Base-by-base conservation (phyloP, 2,888 invertebrate species). In the Phytoseiulus persimilis region DNA sequence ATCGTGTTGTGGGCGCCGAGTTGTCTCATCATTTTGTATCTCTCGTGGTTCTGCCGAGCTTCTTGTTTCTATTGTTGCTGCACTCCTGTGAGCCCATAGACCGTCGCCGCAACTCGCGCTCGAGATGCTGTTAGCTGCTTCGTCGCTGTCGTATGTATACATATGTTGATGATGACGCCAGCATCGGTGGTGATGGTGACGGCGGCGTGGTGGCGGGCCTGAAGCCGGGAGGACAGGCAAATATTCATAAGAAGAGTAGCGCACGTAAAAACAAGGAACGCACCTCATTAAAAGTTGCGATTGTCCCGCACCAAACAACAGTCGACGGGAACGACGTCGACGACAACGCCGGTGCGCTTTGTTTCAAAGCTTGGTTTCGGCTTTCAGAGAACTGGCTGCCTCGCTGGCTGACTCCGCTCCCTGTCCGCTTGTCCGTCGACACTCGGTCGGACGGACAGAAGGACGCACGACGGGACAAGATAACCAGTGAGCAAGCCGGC, bases 251-350 rank as follows among this genome's bases (percentile, higher is more conserved):
- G 65, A 65, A 65, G 65, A 23, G 65, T 65, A 65, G 65, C 65
- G 65, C 65, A 65, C 65, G 65, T 65, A 65, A 65, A 65, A 65
- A 65, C 65, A 65, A 65, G 65, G 65, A 65, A 65, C 65, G 87
- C 87, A 87, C 39, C 87, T 87, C 87, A 87, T 87, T 87, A 87
- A 87, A 87, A 87, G 87, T 87, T 83, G 33, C 87, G 39, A 87
- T 87, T 87, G 87, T 87, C 87, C 65, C 65, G 18, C 65, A 65
- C 9, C 65, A 65, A 65, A 65, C 65, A 65, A 65, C 65, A 65
- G 65, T 65, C 65, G 65, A 65, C 65, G 28, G 65, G 23, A 65
- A 18, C 5, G 23, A 65, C 65, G 28, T 23, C 28, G 65, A 65
- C 65, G 23, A 65, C 65, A 65, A 65, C 18, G 65, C 65, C 65